Base-by-base conservation (phyloP, 2,888 invertebrate genomes). In the Luperina nickerlii region DNA sequence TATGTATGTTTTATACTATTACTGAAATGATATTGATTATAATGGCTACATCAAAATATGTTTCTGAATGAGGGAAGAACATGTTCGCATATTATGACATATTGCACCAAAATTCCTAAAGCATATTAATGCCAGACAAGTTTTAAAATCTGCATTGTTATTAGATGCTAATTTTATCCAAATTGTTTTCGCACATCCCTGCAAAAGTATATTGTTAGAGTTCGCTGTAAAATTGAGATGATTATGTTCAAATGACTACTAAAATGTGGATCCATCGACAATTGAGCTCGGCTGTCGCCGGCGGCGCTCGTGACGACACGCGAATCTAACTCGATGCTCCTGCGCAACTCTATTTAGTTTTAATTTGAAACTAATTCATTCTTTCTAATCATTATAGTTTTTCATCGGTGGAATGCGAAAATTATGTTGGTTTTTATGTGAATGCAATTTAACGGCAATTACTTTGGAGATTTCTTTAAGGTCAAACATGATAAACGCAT, bases 251-350 rank as follows among this genome's bases (percentile, higher is more conserved):
- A 89, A 88, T 87, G 81, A 87, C 83, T 85, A 87, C 87, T 88
- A 86, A 90, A 88, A 87, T 80, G 84, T 85, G 78, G 83, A 84
- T 80, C 83, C 87, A 82, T 85, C 81, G 76, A 78, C 85, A 78
- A 87, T 81, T 78, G 84, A 85, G 83, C 73, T 84, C 69, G 84
- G 80, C 24, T 85, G 89, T 87, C 87, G 90, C 91, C 84, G 76
- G 72, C 76, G 93, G 96, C 92, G 92, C 79, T 92, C 95, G 95
- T 95, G 96, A 93, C 90, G 89, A 90, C 95, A 96, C 93, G 95
- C 95, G 89, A 94, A 92, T 91, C 90, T 91, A 90, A 92, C 90
- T 89, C 89, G 90, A 87, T 93, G 93, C 91, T 86, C 88, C 92
- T 92, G 93, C 91, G 91, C 91, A 92, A 86, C 90, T 91, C 90